Base-by-base conservation (phyloP, 2,113 vertebrate species). In the Panthera leo region DNA sequence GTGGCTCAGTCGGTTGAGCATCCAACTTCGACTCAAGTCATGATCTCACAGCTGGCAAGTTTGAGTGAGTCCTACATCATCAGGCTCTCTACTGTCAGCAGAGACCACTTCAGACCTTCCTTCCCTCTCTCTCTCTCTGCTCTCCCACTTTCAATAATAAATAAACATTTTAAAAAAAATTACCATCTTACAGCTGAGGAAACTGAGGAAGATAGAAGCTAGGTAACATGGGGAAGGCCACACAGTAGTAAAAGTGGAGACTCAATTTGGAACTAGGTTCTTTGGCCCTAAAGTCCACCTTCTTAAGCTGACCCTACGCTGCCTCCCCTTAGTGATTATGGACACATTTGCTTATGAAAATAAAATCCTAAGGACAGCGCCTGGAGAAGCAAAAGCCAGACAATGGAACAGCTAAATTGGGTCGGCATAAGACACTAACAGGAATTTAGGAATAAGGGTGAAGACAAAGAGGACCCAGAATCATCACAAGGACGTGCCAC, bases 391-490 rank as follows among this genome's bases (percentile, higher is more conserved):
- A 89, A 91, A 93, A 61, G 5, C 16, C 89, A 95, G 65, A 83
- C 48, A 75, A 34, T 65, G 19, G 76, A 85, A 91, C 9, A 79
- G 78, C 34, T 36, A 88, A 85, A 4, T 25, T 55, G 9, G 13
- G 8, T 80, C 78, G 88, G 7, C 16, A 13, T 53, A 29, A 91
- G 48, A 86, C 86, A 93, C 68, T 39, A 76, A 42, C 10, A 71
- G 53, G 67, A 73, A 51, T n/a, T 95, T 67, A 34, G 27, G 19
- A 90, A 34, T n/a, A 84, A n/a, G 14, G 36, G 67, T 36, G 15
- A 97, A 78, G 45, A 89, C 10, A 96, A 89, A 83, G 45, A 67
- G 19, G 73, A 15, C n/a, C 88, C 80, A 80, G 55, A 75, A 79
- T 79, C 75, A 87, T 39, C 34, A 18, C 10, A 58, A 55, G 3